phyloP scores from a whole-genome alignment of 92 coral and sea anemone species.

The Plumapathes pennacea region DNA sequence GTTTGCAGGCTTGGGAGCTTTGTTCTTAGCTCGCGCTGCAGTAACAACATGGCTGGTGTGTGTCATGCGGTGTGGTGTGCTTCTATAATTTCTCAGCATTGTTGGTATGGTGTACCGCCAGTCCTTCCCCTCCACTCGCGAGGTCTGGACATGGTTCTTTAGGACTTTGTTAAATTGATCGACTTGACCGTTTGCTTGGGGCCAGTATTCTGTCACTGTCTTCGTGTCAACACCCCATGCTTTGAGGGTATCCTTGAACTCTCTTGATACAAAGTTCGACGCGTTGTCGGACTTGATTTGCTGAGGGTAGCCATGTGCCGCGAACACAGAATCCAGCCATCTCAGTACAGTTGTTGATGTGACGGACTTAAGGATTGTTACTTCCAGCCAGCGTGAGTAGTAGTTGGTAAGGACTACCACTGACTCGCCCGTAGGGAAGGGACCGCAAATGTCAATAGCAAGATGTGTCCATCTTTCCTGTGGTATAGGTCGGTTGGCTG shows the following conservation, averaged over 20 bases:
- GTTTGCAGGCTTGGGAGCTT: slow-evolving; percentile 17
- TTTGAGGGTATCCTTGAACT: slow-evolving; percentile 32
- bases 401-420: slow-evolving; percentile 37
- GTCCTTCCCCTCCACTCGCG: slow-evolving; percentile 8
- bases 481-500: slow-evolving; percentile 48
- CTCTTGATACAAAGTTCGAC: slow-evolving; percentile 47
- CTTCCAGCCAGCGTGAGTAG: slow-evolving; percentile 60
- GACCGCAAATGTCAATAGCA: slow-evolving; percentile 60
- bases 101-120: slow-evolving; percentile 26
- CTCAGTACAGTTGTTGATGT: slow-evolving; percentile 23
- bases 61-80: slow-evolving; percentile 32
- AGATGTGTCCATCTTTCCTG: slow-evolving; percentile 30
- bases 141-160: slow-evolving; percentile 37
- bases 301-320: slow-evolving; percentile 38
- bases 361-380: slow-evolving; percentile 22
- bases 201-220: slow-evolving; percentile 35
- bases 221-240: slow-evolving; percentile 41
- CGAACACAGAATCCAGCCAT: slow-evolving; percentile 42
- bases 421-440: slow-evolving; percentile 47
- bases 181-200: slow-evolving; percentile 59
- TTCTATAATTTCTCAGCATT: slow-evolving; percentile 20
- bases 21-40: slow-evolving; percentile 35
- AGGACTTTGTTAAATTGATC: slow-evolving; percentile 42
- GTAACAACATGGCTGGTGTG: slow-evolving; percentile 28
- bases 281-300: slow-evolving; percentile 56